Base-by-base conservation (phyloP, 2,888 invertebrate genomes). In the Cinara cedri region DNA sequence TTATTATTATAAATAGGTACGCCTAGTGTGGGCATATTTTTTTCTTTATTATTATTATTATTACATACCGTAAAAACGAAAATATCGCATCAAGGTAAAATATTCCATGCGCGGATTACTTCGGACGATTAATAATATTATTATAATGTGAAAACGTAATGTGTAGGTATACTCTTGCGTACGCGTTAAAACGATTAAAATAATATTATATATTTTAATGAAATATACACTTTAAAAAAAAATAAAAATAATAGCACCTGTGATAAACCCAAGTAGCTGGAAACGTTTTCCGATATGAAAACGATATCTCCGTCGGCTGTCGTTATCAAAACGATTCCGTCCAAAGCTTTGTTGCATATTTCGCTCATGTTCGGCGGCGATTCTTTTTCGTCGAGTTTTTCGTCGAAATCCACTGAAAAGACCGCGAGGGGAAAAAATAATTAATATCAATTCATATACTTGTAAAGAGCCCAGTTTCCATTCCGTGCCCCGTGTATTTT, bases 291-390 rank as follows among this genome's bases (percentile, higher is more conserved):
- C 34, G 97, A 96, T 78, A 96, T 90, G 87, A 94, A 98, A 21
- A 96, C 91, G 83, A 98, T 92, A 85, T 96, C 96, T 3, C 97
- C 97, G 83, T 95, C 95, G 82, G 91, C 90, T 0, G 96, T 94
- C 16, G 96, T 87, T 63, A 95, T 92, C 83, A 98, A 85, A 66
- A 97, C 88, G 86, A 98, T 98, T 13, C 98, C 98, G 85, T 97
- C 96, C 83, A 98, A 87, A 0, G 96, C 93, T 86, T 93, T 91
- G 84, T 92, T 88, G 85, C 91, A 92, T 1, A 91, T 88, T 78
- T 90, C 87, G 84, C 92, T 91, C 75, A 82, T 70, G 11, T 74
- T 72, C 9, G 60, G 11, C 54, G 72, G 55, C 16, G 62, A 55
- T 54, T 70, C 63, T 81, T 62, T 72, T 14, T 72, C 46, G 14